These are phyloP conservation scores for Caenorhabditis panamensis DNA, from an alignment of 2,888 invertebrate species.

Conservation along the genomic window DNA sequence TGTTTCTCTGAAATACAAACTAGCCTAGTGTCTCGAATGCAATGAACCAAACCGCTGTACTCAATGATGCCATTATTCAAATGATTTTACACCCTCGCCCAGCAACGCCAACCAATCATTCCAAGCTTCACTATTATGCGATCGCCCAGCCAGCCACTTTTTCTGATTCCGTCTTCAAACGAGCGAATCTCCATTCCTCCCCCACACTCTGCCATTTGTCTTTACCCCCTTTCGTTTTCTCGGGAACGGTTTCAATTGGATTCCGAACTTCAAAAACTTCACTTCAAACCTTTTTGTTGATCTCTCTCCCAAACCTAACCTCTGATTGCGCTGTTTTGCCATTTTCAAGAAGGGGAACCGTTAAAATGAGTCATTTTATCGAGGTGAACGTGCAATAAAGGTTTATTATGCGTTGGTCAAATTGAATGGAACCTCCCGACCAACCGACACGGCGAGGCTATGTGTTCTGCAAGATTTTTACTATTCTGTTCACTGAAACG, in stretches of 20 bases:
- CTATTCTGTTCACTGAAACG: neutral
- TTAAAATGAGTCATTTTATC: slow-evolving; percentile 32
- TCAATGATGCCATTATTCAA: slow-evolving; percentile 60
- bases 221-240: slow-evolving; percentile 11
- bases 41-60: slow-evolving; percentile 58
- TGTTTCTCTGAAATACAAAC: slow-evolving; percentile 16
- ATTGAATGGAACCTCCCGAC: neutral
- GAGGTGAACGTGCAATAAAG: slow-evolving; percentile 49
- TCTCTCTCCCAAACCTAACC: neutral
- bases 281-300: too few species aligned
- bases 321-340: neutral
- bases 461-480: neutral
- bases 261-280: neutral
- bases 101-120: slow-evolving; percentile 49
- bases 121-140: slow-evolving; percentile 59
- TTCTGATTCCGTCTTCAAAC: slow-evolving; percentile 43
- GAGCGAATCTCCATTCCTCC: slow-evolving; percentile 8
- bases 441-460: neutral
- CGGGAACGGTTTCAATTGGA: slow-evolving; percentile 1
- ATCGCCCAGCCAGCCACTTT: slow-evolving; percentile 40
- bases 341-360: slow-evolving; percentile 1
- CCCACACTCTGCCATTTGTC: slow-evolving; percentile 17
- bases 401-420: slow-evolving; percentile 53
- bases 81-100: slow-evolving; percentile 55
- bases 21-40: slow-evolving; percentile 35